A percentile compares a stretch with the other conserved stretches of the same genome.
Conservation (phyloP, 2,888 invertebrate genomes). For the Dasysyrphus albostriatus region DNA sequence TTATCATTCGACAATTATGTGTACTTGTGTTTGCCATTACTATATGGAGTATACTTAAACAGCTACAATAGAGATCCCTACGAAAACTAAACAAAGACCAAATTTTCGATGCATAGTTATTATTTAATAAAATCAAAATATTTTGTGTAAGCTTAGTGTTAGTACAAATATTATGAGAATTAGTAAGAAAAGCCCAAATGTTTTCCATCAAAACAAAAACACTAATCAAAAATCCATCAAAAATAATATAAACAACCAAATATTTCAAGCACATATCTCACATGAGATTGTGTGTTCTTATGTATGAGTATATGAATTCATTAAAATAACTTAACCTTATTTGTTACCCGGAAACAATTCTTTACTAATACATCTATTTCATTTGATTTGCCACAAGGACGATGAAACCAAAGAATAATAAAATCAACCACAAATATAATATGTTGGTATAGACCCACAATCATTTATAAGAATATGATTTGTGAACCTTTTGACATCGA, state of each 20-base stretch:
- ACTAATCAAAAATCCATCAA: slow-evolving; percentile 52
- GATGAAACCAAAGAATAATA: slow-evolving; percentile 18
- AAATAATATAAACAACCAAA: slow-evolving; percentile 25
- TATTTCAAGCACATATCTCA: slow-evolving; percentile 17
- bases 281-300: background rate
- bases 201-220: slow-evolving; percentile 19
- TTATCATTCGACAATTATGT: too few species aligned
- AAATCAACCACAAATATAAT: slow-evolving; percentile 5
- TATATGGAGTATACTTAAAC: too few species aligned
- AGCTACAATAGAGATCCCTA: too few species aligned
- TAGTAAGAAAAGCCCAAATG: background rate
- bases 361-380: slow-evolving; percentile 18
- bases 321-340: slow-evolving; percentile 55
- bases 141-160: background rate
- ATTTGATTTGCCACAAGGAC: slow-evolving; percentile 29
- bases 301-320: slow-evolving; percentile 60
- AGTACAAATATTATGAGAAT: background rate
- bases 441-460: slow-evolving; percentile 19
- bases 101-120: background rate
- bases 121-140: background rate
- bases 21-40: too few species aligned
- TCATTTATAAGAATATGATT: slow-evolving; percentile 40
- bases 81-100: too few species aligned
- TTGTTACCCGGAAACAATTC: slow-evolving; percentile 38
- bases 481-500: slow-evolving; percentile 55